A percentile compares a stretch with the other conserved stretches of the same genome.
phyloP scores from a whole-genome alignment of 30 jellyfish, hydroid and myxozoan genomes.

The Aurelia aurita region DNA sequence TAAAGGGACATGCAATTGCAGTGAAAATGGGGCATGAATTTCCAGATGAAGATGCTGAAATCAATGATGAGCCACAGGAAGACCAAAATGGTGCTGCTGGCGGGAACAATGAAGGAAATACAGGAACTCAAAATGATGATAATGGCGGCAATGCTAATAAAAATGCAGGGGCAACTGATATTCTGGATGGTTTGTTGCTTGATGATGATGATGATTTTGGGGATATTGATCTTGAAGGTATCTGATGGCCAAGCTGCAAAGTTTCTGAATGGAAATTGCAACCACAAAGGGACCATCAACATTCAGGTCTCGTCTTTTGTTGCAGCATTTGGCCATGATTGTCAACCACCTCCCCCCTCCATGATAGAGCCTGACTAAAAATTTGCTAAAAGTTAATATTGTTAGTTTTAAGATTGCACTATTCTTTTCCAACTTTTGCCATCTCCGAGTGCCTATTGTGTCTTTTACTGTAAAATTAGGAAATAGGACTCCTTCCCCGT shows the following conservation, averaged over 20 bases:
- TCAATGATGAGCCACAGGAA: not conserved
- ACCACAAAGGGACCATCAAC: too few relatives aligned
- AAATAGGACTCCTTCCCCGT: too few relatives aligned
- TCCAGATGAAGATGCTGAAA: not conserved
- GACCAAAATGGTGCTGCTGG: not conserved
- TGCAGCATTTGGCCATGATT: too few relatives aligned
- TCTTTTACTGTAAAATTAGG: too few relatives aligned
- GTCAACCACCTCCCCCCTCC: too few relatives aligned
- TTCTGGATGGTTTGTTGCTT: not conserved
- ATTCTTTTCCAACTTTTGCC: too few relatives aligned
- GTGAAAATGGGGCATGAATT: slow-evolving; percentile 16
- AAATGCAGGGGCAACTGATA: not conserved
- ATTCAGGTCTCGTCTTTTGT: too few relatives aligned
- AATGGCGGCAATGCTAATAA: not conserved
- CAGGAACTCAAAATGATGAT: not conserved
- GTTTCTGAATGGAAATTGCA: too few relatives aligned
- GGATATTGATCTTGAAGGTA: slow-evolving; percentile 13
- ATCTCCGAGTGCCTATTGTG: too few relatives aligned
- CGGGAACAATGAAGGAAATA: slow-evolving; percentile 2
- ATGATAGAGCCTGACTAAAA: too few relatives aligned
- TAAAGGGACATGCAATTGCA: slow-evolving; percentile 4
- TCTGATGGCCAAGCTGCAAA: not conserved
- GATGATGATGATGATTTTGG: slow-evolving; percentile 20
- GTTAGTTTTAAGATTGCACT: too few relatives aligned
- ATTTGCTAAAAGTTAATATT: too few relatives aligned